These are phyloP conservation scores for Chaenodraco wilsoni DNA, from an alignment of 2,797 vertebrate species.

Conservation along the genomic window DNA sequence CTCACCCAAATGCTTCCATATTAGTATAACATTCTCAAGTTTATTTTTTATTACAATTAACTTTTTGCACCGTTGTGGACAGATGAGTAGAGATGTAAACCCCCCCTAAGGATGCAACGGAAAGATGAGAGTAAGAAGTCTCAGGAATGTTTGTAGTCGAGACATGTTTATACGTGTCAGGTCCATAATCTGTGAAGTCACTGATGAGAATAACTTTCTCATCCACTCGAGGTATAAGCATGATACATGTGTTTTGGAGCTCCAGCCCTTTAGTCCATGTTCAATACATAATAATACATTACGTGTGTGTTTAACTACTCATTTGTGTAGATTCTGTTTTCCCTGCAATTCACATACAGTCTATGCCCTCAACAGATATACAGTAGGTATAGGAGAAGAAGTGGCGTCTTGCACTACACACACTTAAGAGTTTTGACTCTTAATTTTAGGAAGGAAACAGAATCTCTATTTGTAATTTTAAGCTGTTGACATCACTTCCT, in stretches of 20 bases:
- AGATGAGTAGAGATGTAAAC: not conserved
- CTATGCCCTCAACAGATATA: not conserved
- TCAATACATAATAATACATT: not conserved
- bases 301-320: not conserved
- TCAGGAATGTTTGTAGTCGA: conserved; percentile 59
- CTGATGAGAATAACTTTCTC: conserved; percentile 24
- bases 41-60: not conserved
- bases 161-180: conserved; percentile 56
- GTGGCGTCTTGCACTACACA: not conserved
- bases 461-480: not conserved
- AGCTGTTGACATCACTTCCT: conserved; percentile 14
- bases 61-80: not conserved
- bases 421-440: not conserved
- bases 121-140: conserved; percentile 23
- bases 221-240: conserved; percentile 5
- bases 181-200: conserved; percentile 43
- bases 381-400: not conserved
- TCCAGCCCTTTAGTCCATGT: not conserved
- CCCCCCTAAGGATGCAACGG: not conserved
- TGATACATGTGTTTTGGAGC: conserved; percentile 1
- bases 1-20: not conserved
- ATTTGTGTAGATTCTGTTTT: not conserved
- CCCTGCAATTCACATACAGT: not conserved
- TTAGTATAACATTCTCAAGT: not conserved
- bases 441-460: conserved; percentile 36